Conservation (phyloP, 2,113 vertebrate species). For the Neopipo cinnamomea region DNA sequence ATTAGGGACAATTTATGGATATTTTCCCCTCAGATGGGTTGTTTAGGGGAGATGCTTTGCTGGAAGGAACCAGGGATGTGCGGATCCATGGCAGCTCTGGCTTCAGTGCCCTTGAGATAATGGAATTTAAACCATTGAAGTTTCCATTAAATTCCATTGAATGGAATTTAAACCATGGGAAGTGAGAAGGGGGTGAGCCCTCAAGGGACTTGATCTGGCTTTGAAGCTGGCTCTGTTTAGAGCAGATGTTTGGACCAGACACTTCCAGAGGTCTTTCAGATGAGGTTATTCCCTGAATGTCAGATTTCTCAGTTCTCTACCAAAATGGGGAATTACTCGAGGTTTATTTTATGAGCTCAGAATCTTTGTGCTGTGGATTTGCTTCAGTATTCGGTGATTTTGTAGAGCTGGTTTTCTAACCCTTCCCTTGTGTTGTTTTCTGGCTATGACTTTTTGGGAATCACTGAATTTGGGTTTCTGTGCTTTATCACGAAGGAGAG, state of each 20-base stretch:
- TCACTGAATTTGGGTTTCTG: not conserved
- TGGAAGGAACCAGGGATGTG: not conserved
- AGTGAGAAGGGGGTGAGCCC: not conserved
- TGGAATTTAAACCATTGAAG: accelerated
- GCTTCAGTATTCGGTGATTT: not conserved
- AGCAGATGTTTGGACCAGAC: not conserved
- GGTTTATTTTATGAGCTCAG: not conserved
- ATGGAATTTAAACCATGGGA: accelerated
- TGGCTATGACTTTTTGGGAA: not conserved
- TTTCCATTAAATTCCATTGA: too few species aligned
- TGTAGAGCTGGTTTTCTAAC: not conserved
- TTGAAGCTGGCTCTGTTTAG: not conserved
- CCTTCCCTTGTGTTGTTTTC: not conserved
- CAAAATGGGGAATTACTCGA: not conserved
- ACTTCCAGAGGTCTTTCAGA: not conserved
- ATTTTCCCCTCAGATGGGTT: accelerated
- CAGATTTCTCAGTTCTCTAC: not conserved
- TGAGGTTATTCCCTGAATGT: not conserved
- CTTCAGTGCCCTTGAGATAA: not conserved
- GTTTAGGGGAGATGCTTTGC: not conserved
- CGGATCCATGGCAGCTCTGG: not conserved
- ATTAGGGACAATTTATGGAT: not conserved
- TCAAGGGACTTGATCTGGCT: not conserved
- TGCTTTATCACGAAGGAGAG: not conserved
- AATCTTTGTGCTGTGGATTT: not conserved